Evolutionary conservation across 1,140 invertebrate species (phyloP).

Genomic region (Euura lappo): DNA sequence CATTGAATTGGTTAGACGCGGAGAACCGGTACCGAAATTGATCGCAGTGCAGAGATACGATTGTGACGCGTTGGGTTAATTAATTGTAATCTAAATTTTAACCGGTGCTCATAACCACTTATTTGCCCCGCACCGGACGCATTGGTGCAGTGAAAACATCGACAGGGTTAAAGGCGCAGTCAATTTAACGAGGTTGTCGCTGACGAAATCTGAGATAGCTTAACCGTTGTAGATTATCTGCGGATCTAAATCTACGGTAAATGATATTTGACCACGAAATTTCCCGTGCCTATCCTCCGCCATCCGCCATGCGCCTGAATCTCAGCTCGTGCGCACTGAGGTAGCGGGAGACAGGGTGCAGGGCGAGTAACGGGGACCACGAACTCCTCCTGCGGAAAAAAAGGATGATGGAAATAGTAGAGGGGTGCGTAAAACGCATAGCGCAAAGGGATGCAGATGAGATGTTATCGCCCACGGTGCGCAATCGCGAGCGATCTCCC

Average conservation of each 20-base stretch:
- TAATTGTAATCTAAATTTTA: no score
- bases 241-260: constrained; percentile 1
- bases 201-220: neutral
- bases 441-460: constrained; percentile 53
- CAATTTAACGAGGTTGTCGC: constrained; percentile 1
- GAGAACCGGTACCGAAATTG: no score
- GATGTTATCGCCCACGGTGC: constrained; percentile 51
- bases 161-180: neutral
- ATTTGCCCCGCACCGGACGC: no score
- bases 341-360: neutral
- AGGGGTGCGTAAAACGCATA: neutral
- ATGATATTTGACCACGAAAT: constrained; percentile 5
- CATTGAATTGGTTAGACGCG: no score
- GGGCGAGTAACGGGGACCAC: neutral
- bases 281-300: neutral
- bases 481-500: constrained; percentile 55
- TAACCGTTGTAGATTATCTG: neutral
- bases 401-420: constrained; percentile 13
- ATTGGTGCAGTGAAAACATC: no score
- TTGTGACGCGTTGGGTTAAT: no score
- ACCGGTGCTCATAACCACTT: no score
- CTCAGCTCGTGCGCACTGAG: neutral
- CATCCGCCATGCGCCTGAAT: neutral
- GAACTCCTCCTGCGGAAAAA: neutral
- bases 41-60: no score